These are phyloP conservation scores for Seira sanloemensis DNA, from an alignment of 2,888 invertebrate species.

Conservation along the genomic window DNA sequence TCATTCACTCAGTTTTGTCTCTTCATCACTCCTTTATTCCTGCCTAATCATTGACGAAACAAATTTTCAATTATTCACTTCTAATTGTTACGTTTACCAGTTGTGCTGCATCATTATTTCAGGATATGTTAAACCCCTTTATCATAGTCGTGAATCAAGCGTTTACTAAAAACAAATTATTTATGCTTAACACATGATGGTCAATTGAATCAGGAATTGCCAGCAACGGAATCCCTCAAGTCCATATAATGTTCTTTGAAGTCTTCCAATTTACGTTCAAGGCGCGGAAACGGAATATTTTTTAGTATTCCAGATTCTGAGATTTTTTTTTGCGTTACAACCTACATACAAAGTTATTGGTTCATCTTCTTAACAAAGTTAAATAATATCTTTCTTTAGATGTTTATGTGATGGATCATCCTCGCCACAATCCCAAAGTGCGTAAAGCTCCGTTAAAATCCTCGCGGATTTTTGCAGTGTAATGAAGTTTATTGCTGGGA, in stretches of 20 bases:
- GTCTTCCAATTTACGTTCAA: not conserved
- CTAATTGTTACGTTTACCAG: not conserved
- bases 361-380: no score
- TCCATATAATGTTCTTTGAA: not conserved
- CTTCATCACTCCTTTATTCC: no score
- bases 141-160: not conserved
- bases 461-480: not conserved
- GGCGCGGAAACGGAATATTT: not conserved
- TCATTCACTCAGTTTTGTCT: no score
- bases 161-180: not conserved
- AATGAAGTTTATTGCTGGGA: constrained; percentile 42
- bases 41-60: not conserved
- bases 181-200: not conserved
- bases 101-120: not conserved
- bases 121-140: not conserved
- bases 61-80: not conserved
- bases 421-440: not conserved
- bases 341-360: no score
- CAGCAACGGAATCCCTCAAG: not conserved
- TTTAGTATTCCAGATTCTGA: no score
- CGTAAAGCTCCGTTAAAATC: not conserved
- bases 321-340: no score
- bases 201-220: not conserved
- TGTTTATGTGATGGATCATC: not conserved
- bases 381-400: no score